These are phyloP conservation scores for Benitochromis conjunctus DNA, from an alignment of 2,113 vertebrate genomes.

Conservation along the genomic window DNA sequence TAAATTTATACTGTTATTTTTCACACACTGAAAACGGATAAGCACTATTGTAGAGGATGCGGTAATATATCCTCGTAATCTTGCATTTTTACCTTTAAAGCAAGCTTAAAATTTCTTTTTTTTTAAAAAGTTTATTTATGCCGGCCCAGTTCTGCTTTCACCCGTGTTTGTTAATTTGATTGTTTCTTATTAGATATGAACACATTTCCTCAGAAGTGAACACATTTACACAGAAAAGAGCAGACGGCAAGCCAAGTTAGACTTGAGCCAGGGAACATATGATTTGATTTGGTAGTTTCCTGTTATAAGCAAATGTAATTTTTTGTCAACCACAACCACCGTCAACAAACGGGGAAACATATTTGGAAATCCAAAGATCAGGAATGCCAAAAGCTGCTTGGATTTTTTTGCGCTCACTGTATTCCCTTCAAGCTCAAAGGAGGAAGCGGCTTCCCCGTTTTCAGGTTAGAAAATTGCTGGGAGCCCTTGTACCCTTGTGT, in stretches of 20 bases:
- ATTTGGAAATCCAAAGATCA: background rate
- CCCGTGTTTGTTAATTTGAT: background rate
- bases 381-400: background rate
- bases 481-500: constrained; percentile 22
- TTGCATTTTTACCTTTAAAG: background rate
- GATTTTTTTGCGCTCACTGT: background rate
- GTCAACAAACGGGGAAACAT: background rate
- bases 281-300: background rate
- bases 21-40: background rate
- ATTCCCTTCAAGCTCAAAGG: background rate
- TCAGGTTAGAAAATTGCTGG: constrained; percentile 19
- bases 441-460: background rate
- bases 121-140: background rate
- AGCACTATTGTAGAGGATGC: background rate
- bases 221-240: background rate
- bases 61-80: background rate
- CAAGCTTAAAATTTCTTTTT: background rate
- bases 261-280: background rate
- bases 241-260: background rate
- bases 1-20: background rate
- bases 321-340: background rate
- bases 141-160: background rate
- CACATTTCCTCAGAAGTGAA: background rate
- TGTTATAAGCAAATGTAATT: background rate
- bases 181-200: background rate